Evolutionary conservation across 2,113 vertebrate genomes (phyloP).

Genomic region (Odontesthes bonariensis): DNA sequence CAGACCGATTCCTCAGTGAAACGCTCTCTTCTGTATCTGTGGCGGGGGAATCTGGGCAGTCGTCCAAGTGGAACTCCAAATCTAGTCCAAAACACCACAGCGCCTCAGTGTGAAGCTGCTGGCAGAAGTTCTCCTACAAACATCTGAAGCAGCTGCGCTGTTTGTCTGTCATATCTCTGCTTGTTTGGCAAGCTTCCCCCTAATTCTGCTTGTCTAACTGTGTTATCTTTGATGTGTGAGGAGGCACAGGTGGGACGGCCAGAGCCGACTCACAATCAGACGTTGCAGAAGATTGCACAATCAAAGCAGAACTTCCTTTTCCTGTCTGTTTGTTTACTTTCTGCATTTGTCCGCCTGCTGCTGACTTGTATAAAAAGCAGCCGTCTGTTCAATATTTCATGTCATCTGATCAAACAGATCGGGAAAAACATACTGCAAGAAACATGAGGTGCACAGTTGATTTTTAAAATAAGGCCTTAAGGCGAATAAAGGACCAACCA

Average conservation of each 20-base stretch:
- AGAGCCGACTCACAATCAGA: constrained; percentile 4
- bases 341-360: background rate
- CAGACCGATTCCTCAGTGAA: constrained; percentile 34
- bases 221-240: constrained; percentile 30
- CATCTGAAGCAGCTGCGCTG: constrained; percentile 36
- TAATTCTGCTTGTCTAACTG: constrained; percentile 27
- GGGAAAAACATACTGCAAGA: background rate
- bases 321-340: background rate
- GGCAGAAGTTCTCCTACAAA: constrained; percentile 39
- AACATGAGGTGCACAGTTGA: background rate
- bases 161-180: constrained; percentile 55
- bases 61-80: constrained; percentile 52
- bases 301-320: constrained; percentile 3
- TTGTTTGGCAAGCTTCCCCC: constrained; percentile 27
- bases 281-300: constrained; percentile 3
- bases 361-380: background rate
- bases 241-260: background rate
- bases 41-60: constrained; percentile 31
- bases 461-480: background rate
- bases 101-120: constrained; percentile 44
- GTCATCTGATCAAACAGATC: background rate
- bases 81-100: constrained; percentile 55
- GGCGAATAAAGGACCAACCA: too few species aligned
- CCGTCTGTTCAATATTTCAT: background rate
- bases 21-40: constrained; percentile 40